phyloP scores from a whole-genome alignment of 2,888 invertebrate genomes.

The Napeogenes inachia region DNA sequence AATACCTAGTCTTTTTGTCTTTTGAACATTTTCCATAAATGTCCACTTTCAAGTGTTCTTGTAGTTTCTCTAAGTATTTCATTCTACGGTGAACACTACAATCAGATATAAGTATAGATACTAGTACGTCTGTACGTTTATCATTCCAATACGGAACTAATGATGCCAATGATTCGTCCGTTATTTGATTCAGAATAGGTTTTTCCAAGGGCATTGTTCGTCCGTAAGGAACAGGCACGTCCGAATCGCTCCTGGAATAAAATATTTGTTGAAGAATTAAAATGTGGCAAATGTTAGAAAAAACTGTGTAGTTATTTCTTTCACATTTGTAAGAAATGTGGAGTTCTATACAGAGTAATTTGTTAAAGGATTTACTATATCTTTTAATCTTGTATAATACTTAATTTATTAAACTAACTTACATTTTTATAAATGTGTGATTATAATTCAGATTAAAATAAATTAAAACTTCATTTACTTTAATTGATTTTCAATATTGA shows the following conservation, averaged over 20 bases:
- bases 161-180: slow-evolving; percentile 31
- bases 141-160: slow-evolving; percentile 59
- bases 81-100: slow-evolving; percentile 71
- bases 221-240: slow-evolving; percentile 82
- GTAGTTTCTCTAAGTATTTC: slow-evolving; percentile 73
- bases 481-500: no score
- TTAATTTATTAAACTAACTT: no score
- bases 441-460: no score
- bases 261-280: slow-evolving; percentile 21
- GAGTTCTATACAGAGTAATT: neutral
- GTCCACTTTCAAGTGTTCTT: slow-evolving; percentile 77
- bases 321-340: neutral
- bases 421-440: no score
- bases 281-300: slow-evolving; percentile 14
- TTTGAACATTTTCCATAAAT: slow-evolving; percentile 76
- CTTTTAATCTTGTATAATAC: no score
- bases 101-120: slow-evolving; percentile 78
- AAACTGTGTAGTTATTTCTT: slow-evolving; percentile 9
- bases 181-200: slow-evolving; percentile 29
- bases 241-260: slow-evolving; percentile 78
- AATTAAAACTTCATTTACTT: no score
- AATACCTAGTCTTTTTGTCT: slow-evolving; percentile 38
- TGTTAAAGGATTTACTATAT: no score
- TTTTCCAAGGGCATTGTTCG: slow-evolving; percentile 61
- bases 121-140: slow-evolving; percentile 65